phyloP scores from a whole-genome alignment of 2,797 vertebrate genomes.

The Heterohyrax brucei region DNA sequence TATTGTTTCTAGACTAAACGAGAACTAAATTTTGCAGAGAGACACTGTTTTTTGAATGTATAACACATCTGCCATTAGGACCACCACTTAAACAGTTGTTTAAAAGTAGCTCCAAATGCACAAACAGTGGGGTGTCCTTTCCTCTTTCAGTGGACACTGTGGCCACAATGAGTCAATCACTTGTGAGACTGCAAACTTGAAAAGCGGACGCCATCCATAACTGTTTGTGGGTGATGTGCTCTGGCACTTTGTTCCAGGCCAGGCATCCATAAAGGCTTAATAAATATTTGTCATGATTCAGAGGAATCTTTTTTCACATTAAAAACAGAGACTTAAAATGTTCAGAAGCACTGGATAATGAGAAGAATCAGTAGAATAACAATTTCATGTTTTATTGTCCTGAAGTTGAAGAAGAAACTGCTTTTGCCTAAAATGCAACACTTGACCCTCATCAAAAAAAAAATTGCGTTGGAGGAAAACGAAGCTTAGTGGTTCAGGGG shows the following conservation, averaged over 20 bases:
- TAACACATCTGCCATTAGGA: neutral
- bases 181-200: neutral
- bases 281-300: neutral
- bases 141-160: neutral
- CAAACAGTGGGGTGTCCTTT: neutral
- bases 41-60: neutral
- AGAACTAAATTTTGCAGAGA: neutral
- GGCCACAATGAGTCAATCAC: neutral
- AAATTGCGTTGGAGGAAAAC: neutral
- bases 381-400: neutral
- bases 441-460: neutral
- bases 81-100: neutral
- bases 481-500: neutral
- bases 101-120: constrained; percentile 43
- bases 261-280: neutral
- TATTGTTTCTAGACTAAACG: neutral
- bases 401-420: neutral
- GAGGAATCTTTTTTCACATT: neutral
- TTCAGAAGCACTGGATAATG: neutral
- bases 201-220: neutral
- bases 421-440: neutral
- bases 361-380: constrained; percentile 15
- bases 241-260: neutral
- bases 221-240: neutral
- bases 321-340: constrained; percentile 32